phyloP scores from a whole-genome alignment of 2,888 invertebrate species.

The Poecilus cupreus region DNA sequence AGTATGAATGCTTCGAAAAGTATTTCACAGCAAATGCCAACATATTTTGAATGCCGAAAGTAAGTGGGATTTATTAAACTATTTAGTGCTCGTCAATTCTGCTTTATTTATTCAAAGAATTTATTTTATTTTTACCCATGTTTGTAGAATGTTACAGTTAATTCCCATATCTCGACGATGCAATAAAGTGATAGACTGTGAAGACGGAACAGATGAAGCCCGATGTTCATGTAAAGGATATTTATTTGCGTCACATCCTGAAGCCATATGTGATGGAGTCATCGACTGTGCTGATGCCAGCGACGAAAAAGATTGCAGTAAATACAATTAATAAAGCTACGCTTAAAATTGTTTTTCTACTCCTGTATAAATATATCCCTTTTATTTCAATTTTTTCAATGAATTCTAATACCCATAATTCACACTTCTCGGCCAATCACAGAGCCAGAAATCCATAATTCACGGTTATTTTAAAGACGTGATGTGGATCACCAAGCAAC shows the following conservation, averaged over 20 bases:
- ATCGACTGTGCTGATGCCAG: conserved; percentile 84
- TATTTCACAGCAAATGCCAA: not conserved
- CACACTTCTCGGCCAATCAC: too few relatives aligned
- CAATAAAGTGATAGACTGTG: conserved; percentile 83
- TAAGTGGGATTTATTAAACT: not conserved
- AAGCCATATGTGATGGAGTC: conserved; percentile 84
- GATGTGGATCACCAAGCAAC: too few relatives aligned
- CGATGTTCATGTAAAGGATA: conserved; percentile 84
- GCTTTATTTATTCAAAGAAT: conserved; percentile 21
- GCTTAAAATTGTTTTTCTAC: too few relatives aligned
- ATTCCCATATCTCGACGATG: conserved; percentile 79
- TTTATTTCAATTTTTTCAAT: too few relatives aligned
- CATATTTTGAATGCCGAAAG: conserved; percentile 30
- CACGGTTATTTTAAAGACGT: too few relatives aligned
- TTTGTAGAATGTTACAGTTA: conserved; percentile 79
- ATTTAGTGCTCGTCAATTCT: not conserved
- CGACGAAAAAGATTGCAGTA: conserved; percentile 85
- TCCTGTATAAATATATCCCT: too few relatives aligned
- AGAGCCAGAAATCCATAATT: too few relatives aligned
- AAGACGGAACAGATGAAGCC: conserved; percentile 88
- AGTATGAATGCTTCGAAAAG: not conserved
- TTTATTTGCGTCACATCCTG: conserved; percentile 74
- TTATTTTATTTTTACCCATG: conserved; percentile 8
- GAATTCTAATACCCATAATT: too few relatives aligned
- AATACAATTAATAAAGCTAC: too few relatives aligned